phyloP scores from a whole-genome alignment of 2,113 vertebrate genomes.

The Alces alces region DNA sequence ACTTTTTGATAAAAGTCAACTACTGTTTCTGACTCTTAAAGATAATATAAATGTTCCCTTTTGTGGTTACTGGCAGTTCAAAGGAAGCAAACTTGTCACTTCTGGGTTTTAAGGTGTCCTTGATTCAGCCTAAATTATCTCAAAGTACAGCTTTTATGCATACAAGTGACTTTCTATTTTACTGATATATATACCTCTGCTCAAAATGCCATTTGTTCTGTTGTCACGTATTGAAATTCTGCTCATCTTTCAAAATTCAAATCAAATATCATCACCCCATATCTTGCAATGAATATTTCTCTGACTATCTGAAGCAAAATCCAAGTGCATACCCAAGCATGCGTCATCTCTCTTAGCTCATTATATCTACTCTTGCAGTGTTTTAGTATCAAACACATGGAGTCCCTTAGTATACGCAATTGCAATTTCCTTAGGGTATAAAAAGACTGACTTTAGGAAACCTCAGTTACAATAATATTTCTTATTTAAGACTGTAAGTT shows the following conservation, averaged over 20 bases:
- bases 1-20: not conserved
- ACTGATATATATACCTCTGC: not conserved
- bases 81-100: not conserved
- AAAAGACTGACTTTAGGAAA: not conserved
- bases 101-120: not conserved
- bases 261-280: not conserved
- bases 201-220: not conserved
- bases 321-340: not conserved
- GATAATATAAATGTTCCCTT: not conserved
- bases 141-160: not conserved
- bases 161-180: not conserved
- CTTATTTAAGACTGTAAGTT: not conserved
- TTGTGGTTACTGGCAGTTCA: not conserved
- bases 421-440: not conserved
- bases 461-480: not conserved
- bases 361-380: not conserved
- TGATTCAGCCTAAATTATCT: constrained; percentile 9
- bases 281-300: not conserved
- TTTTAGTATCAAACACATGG: not conserved
- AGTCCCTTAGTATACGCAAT: not conserved
- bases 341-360: not conserved
- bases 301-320: not conserved
- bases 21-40: not conserved
- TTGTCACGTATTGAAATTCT: not conserved
- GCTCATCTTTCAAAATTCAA: not conserved